These are phyloP conservation scores for Ceratoteleas bidentatus DNA, from an alignment of 1,140 invertebrate genomes.

Conservation along the genomic window DNA sequence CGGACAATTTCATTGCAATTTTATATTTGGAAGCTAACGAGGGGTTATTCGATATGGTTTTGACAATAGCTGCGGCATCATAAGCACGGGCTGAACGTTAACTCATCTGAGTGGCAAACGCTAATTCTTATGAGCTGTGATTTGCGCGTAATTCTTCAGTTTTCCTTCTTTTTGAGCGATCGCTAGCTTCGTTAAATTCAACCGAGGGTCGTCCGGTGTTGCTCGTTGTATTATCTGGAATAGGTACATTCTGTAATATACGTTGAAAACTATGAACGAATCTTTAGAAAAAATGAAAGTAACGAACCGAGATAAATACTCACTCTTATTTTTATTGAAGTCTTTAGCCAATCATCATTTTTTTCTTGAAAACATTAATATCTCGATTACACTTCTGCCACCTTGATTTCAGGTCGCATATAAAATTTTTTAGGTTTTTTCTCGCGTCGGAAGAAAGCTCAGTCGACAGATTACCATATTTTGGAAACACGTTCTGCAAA, in stretches of 20 bases:
- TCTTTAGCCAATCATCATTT: too few species aligned
- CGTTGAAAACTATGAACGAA: too few species aligned
- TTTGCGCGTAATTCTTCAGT: not conserved
- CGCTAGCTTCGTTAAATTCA: too few species aligned
- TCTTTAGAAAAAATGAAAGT: too few species aligned
- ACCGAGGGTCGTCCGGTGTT: too few species aligned
- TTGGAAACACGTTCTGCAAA: not conserved
- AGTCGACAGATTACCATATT: not conserved
- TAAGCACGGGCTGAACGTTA: not conserved
- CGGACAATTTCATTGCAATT: constrained; percentile 4
- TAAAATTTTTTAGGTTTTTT: not conserved
- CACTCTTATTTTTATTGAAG: too few species aligned
- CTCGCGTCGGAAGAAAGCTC: not conserved
- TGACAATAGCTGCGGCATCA: constrained; percentile 4
- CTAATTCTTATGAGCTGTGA: not conserved
- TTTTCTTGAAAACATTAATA: too few species aligned
- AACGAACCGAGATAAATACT: too few species aligned
- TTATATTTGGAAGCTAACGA: not conserved
- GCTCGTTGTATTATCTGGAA: too few species aligned
- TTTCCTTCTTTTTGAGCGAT: too few species aligned
- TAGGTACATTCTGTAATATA: too few species aligned
- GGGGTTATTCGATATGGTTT: not conserved
- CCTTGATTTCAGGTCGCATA: not conserved
- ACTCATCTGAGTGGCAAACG: constrained; percentile 2
- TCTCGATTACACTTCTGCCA: too few species aligned